Evolutionary conservation across 2,797 vertebrate genomes (phyloP), one percentile per base, ranked within the genome.

Genomic region (Chromis chromis): DNA sequence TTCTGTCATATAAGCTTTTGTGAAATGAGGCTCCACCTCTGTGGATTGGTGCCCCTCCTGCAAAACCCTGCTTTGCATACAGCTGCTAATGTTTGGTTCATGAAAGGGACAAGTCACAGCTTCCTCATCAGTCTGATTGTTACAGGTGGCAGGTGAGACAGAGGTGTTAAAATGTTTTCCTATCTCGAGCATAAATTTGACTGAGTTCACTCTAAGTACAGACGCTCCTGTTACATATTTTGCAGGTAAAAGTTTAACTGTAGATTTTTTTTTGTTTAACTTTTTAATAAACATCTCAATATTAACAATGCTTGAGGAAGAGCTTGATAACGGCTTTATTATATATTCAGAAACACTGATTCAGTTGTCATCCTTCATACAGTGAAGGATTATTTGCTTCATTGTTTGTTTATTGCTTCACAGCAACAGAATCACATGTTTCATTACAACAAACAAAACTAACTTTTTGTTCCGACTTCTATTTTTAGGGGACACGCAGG

Each of bases 61-160:
- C 24, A 67, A 63, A 68, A 80, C 55, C 9, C 83, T 78, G 44
- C 73, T 88, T 89, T 86, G 78, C 82, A 88, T 90, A 84, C 74
- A 90, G 78, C 81, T 81, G 81, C 56, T 55, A 60, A 46, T 0
- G 12, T 57, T 39, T 74, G 59, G 63, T 65, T 84, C 67, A 78
- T 61, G 53, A 79, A 67, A 71, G 64, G 65, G 56, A 60, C 55
- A 57, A 66, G 57, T 63, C 58, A 61, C 61, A 79, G 56, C 58
- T 24, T 22, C 64, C 19, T 44, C 62, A 21, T 40, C 39, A 22
- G 42, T 67, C 49, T 56, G 50, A 52, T 36, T 61, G 39, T 50
- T 55, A 76, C 68, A 85, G 64, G 68, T 83, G 71, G 39, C 61
- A 81, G 75, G 60, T 80, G 75, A 77, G 63, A 59, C 39, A 21